phyloP scores from a whole-genome alignment of 2,888 invertebrate genomes.

The Acronicta alni region DNA sequence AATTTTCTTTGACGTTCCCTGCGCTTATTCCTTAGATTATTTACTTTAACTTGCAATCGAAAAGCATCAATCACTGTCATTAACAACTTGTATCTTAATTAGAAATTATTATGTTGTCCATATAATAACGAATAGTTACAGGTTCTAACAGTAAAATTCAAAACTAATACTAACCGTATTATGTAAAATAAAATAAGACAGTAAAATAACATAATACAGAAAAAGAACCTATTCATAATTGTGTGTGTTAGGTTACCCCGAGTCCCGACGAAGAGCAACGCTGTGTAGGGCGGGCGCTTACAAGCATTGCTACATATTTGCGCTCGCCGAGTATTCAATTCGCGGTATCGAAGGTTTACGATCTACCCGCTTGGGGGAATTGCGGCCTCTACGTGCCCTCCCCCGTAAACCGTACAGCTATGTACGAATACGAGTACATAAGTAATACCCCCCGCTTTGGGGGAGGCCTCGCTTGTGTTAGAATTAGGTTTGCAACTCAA shows the following conservation, averaged over 20 bases:
- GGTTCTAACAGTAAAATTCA: too few relatives aligned
- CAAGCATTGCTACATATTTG: conserved; percentile 79
- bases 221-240: not conserved
- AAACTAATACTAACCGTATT: too few relatives aligned
- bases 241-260: conserved; percentile 39
- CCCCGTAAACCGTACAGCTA: conserved; percentile 71
- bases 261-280: conserved; percentile 36
- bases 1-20: conserved; percentile 74
- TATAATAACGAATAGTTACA: not conserved
- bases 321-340: conserved; percentile 83
- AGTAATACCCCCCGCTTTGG: conserved; percentile 70
- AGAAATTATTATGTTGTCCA: conserved; percentile 16
- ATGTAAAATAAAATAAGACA: too few relatives aligned
- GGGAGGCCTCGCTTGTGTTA: conserved; percentile 76
- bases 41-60: conserved; percentile 44
- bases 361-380: conserved; percentile 87
- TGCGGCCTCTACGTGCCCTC: conserved; percentile 83
- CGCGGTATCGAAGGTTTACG: conserved; percentile 87
- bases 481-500: conserved; percentile 84
- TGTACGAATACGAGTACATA: conserved; percentile 78
- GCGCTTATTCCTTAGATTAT: conserved; percentile 41
- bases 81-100: conserved; percentile 7
- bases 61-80: conserved; percentile 36
- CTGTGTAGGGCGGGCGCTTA: conserved; percentile 62
- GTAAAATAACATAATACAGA: too few relatives aligned